Conservation (phyloP, 2,113 vertebrate species). For the Ornithorhynchus anatinus region DNA sequence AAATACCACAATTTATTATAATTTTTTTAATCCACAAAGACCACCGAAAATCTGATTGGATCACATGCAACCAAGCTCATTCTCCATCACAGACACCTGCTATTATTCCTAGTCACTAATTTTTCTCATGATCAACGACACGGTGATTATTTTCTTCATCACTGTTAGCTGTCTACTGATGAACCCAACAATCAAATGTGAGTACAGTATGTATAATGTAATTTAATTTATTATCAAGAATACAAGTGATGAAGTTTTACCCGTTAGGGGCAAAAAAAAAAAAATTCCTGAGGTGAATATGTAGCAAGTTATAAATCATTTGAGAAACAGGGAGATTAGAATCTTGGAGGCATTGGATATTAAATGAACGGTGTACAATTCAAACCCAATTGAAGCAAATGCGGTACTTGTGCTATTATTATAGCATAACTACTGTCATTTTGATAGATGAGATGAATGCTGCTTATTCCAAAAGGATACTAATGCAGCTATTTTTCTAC, state of each 20-base stretch:
- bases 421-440: conserved; percentile 57
- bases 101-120: too few species aligned
- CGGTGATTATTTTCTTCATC: too few species aligned
- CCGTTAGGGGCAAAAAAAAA: conserved; percentile 20
- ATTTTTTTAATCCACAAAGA: too few species aligned
- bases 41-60: too few species aligned
- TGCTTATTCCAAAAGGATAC: conserved; percentile 51
- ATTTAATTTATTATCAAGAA: neutral
- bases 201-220: conserved; percentile 27
- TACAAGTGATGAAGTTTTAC: neutral
- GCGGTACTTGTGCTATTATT: conserved; percentile 45
- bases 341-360: conserved; percentile 30
- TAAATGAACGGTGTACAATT: conserved; percentile 39
- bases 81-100: too few species aligned
- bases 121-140: too few species aligned
- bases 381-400: conserved; percentile 47
- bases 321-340: conserved; percentile 31
- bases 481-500: conserved; percentile 33
- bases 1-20: too few species aligned
- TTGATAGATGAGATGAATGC: conserved; percentile 57
- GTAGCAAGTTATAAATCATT: conserved; percentile 46
- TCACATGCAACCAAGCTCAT: too few species aligned
- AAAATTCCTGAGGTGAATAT: conserved; percentile 48
- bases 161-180: too few species aligned
- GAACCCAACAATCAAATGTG: too few species aligned